Evolutionary conservation across 2,888 invertebrate species (phyloP).

Genomic region (Pomacea canaliculata): DNA sequence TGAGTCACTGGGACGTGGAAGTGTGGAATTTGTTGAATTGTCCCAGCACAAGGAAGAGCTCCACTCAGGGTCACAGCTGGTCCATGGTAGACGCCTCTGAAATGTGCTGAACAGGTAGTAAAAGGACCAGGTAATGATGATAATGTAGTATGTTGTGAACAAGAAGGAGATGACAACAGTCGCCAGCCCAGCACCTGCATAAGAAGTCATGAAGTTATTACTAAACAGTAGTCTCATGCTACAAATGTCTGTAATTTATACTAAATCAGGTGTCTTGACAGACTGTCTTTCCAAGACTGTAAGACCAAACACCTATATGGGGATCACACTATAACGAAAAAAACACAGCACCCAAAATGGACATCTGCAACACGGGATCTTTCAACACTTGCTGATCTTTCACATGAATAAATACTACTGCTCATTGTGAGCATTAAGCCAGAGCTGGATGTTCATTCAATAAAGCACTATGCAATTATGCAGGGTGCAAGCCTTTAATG

Average conservation of each 20-base stretch:
- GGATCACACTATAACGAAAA: no score
- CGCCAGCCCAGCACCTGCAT: conserved; percentile 88
- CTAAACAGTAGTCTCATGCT: no score
- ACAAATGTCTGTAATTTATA: background rate
- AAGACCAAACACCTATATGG: no score
- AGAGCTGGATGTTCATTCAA: no score
- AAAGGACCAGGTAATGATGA: conserved; percentile 93
- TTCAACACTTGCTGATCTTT: no score
- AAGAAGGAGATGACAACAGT: conserved; percentile 94
- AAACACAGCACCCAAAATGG: no score
- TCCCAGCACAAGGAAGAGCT: conserved; percentile 88
- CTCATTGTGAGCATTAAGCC: no score
- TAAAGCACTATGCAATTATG: no score
- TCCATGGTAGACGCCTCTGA: conserved; percentile 86
- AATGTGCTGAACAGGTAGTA: conserved; percentile 79
- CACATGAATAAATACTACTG: no score
- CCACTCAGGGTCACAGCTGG: conserved; percentile 86
- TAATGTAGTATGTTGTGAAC: conserved; percentile 95
- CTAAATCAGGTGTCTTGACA: conserved; percentile 19
- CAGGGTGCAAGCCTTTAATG: no score
- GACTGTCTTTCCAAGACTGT: background rate
- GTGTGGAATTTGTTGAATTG: conserved; percentile 10
- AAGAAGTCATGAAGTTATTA: conserved; percentile 9
- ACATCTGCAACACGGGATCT: no score
- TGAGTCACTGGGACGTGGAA: conserved; percentile 77